Conservation (phyloP, 92 coral and sea anemone species). For the Nematostella vectensis region DNA sequence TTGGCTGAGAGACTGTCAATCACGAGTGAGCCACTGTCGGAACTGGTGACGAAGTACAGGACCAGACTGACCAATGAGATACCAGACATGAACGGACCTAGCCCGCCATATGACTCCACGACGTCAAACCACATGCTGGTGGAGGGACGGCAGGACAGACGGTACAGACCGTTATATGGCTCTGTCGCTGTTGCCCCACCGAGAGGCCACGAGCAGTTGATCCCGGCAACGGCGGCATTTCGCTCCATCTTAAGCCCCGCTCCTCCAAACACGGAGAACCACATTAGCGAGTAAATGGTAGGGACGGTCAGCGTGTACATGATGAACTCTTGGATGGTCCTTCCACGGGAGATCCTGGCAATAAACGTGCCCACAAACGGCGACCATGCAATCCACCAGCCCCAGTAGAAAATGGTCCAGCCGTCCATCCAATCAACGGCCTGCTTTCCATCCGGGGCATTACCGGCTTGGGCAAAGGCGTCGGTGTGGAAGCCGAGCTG, state of each 20-base stretch:
- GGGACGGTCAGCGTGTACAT: slow-evolving; percentile 64
- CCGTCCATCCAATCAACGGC: slow-evolving; percentile 51
- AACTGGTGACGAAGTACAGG: slow-evolving; percentile 87
- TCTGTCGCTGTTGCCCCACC: slow-evolving; percentile 49
- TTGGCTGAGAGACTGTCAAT: slow-evolving; percentile 83
- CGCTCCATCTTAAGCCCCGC: slow-evolving; percentile 83
- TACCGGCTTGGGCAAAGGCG: slow-evolving; percentile 53
- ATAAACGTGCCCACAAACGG: slow-evolving; percentile 69
- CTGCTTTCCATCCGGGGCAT: slow-evolving; percentile 65
- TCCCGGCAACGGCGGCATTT: slow-evolving; percentile 50
- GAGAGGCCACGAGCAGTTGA: slow-evolving; percentile 34
- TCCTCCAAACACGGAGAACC: slow-evolving; percentile 78
- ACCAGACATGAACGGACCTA: slow-evolving; percentile 44
- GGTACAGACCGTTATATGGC: slow-evolving; percentile 52
- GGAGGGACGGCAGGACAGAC: slow-evolving; percentile 59
- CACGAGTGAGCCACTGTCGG: slow-evolving; percentile 86
- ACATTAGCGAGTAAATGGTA: slow-evolving; percentile 46
- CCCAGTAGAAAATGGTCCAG: slow-evolving; percentile 73
- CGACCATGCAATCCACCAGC: slow-evolving; percentile 78
- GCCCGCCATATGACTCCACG: slow-evolving; percentile 51
- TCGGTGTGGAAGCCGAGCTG: slow-evolving; percentile 73
- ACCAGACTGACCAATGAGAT: slow-evolving; percentile 53
- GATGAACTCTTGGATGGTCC: slow-evolving; percentile 63
- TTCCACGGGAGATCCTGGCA: slow-evolving; percentile 62
- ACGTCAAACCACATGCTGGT: slow-evolving; percentile 4